These are phyloP conservation scores for Nerophis ophidion DNA, from an alignment of 2,113 vertebrate genomes.

Conservation along the genomic window DNA sequence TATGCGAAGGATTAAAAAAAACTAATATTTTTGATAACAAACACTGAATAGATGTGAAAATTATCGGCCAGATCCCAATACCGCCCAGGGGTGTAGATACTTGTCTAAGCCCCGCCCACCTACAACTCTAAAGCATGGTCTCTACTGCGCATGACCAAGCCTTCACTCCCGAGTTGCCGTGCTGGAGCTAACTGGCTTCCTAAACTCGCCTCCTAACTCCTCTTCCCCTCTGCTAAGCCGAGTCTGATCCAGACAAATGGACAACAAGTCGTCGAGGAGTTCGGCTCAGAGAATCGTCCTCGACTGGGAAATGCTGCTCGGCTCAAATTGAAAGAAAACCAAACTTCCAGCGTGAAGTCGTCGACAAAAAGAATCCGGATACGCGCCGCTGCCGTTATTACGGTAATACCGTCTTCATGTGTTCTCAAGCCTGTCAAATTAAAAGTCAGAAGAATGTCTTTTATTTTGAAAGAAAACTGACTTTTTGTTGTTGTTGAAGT, in stretches of 20 bases:
- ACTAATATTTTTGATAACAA: no score
- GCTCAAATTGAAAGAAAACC: constrained; percentile 14
- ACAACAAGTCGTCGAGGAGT: not conserved
- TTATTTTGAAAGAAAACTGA: not conserved
- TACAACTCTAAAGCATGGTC: no score
- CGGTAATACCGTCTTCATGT: constrained; percentile 40
- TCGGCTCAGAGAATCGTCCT: not conserved
- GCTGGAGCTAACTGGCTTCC: no score
- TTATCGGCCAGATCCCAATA: no score
- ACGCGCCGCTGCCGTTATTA: constrained; percentile 8
- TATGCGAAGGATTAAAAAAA: no score
- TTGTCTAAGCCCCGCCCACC: no score
- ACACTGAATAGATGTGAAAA: no score
- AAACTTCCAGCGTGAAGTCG: constrained; percentile 19
- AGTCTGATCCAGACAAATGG: not conserved
- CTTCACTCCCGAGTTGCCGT: not conserved
- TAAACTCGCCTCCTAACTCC: not conserved
- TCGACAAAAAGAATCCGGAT: constrained; percentile 41
- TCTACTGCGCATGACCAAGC: not conserved
- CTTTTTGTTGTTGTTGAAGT: constrained; percentile 18
- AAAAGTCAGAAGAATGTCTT: not conserved
- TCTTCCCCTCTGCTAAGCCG: not conserved
- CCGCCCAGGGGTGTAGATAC: no score
- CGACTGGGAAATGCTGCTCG: constrained; percentile 11
- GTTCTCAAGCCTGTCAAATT: constrained; percentile 7